Evolutionary conservation across 1,140 invertebrate genomes (phyloP).

Genomic region (Drosophila trapezifrons): DNA sequence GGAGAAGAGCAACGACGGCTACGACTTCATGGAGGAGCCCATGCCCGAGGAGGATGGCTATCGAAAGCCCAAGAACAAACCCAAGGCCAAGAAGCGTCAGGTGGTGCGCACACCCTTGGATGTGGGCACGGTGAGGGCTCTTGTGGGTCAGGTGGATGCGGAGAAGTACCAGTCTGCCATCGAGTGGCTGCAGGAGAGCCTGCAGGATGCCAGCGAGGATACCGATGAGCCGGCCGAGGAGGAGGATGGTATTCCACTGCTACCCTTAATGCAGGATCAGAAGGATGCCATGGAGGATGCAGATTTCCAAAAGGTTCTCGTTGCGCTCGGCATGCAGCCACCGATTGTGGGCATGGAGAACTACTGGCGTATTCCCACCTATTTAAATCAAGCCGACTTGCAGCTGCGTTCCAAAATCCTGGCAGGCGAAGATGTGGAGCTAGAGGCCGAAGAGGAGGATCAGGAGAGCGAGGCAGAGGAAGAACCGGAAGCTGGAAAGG

Average conservation of each 20-base stretch:
- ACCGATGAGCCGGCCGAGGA: slow-evolving; percentile 85
- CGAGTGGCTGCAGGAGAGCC: slow-evolving; percentile 87
- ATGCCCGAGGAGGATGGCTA: slow-evolving; percentile 34
- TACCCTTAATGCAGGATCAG: slow-evolving; percentile 86
- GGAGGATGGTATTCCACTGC: slow-evolving; percentile 86
- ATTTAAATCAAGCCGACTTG: slow-evolving; percentile 84
- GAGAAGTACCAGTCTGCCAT: slow-evolving; percentile 85
- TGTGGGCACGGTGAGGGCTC: slow-evolving; percentile 62
- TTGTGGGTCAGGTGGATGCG: slow-evolving; percentile 63
- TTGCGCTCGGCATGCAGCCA: slow-evolving; percentile 86
- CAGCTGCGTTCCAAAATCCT: slow-evolving; percentile 75
- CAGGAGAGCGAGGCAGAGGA: slow-evolving; percentile 16
- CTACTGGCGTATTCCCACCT: slow-evolving; percentile 87
- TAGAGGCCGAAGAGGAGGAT: slow-evolving; percentile 30
- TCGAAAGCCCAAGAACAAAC: slow-evolving; percentile 27
- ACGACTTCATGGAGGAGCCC: slow-evolving; percentile 65
- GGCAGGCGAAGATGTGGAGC: slow-evolving; percentile 74
- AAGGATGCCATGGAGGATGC: slow-evolving; percentile 86
- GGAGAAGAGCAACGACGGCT: slow-evolving; percentile 30
- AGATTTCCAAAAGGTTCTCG: slow-evolving; percentile 86
- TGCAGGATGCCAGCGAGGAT: slow-evolving; percentile 87
- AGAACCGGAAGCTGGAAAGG: background rate
- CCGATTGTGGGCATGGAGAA: slow-evolving; percentile 86
- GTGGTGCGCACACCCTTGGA: slow-evolving; percentile 75
- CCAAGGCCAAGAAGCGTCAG: slow-evolving; percentile 50